These are phyloP conservation scores for Rhopalosiphum maidis DNA, from an alignment of 1,140 invertebrate species.

Conservation along the genomic window DNA sequence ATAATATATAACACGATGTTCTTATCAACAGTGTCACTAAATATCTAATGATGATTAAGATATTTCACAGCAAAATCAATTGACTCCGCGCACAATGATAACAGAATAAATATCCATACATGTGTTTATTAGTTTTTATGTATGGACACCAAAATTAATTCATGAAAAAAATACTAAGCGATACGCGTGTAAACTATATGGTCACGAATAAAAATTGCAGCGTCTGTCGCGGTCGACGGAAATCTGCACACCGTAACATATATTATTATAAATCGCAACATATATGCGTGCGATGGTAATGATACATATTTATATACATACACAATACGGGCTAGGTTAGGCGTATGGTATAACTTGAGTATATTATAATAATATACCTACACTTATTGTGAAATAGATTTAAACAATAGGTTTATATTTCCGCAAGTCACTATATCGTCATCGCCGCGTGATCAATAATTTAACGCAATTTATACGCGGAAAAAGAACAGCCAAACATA, in stretches of 20 bases:
- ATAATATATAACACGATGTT: background rate
- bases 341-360: background rate
- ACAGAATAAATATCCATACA: background rate
- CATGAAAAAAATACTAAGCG: background rate
- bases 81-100: background rate
- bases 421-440: background rate
- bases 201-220: background rate
- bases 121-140: too few relatives aligned
- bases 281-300: background rate
- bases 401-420: background rate
- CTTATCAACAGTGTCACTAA: background rate
- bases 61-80: background rate
- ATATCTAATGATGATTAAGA: background rate
- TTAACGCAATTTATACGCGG: background rate
- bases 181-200: too few relatives aligned
- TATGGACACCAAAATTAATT: too few relatives aligned
- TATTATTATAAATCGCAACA: background rate
- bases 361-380: background rate
- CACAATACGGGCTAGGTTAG: background rate
- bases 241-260: background rate
- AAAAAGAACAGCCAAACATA: background rate
- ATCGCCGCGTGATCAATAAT: background rate
- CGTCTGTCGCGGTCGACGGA: background rate
- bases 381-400: background rate
- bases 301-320: background rate